Conservation (phyloP, 2,113 vertebrate genomes). For the Cavia porcellus region DNA sequence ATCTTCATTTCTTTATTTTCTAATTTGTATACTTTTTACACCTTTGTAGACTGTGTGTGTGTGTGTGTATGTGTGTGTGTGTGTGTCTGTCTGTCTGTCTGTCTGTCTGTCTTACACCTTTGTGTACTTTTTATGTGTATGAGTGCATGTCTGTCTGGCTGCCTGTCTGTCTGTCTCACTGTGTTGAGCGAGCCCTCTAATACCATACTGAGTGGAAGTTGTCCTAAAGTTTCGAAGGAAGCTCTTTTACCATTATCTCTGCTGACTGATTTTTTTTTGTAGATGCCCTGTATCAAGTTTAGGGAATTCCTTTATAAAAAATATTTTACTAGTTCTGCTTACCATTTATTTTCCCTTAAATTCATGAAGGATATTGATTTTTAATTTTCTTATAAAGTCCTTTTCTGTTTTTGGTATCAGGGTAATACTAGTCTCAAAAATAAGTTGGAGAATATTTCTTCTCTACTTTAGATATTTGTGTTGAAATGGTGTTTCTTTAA, state of each 20-base stretch:
- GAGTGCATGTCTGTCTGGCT: not conserved
- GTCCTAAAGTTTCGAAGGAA: not conserved
- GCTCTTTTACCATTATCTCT: not conserved
- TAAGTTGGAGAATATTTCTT: not conserved
- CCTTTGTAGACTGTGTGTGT: not conserved
- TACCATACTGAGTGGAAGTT: not conserved
- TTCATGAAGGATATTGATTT: not conserved
- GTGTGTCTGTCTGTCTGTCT: no score
- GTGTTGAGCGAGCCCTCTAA: not conserved
- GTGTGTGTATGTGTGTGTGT: not conserved
- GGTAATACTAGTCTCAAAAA: not conserved
- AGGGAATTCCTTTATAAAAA: constrained; percentile 1
- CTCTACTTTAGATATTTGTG: not conserved
- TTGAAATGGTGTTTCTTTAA: not conserved
- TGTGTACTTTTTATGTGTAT: not conserved
- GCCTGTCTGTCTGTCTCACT: not conserved
- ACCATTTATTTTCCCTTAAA: not conserved
- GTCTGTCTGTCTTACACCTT: not conserved
- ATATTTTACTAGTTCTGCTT: not conserved
- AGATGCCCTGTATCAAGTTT: not conserved
- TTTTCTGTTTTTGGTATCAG: not conserved
- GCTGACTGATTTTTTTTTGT: not conserved
- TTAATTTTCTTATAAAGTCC: not conserved
- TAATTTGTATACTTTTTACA: not conserved
- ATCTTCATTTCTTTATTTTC: not conserved